Percentiles rank a stretch among this genome's conserved stretches.
Evolutionary conservation across 1,140 invertebrate genomes (phyloP).

Genomic region (Drosophila ohnishii): DNA sequence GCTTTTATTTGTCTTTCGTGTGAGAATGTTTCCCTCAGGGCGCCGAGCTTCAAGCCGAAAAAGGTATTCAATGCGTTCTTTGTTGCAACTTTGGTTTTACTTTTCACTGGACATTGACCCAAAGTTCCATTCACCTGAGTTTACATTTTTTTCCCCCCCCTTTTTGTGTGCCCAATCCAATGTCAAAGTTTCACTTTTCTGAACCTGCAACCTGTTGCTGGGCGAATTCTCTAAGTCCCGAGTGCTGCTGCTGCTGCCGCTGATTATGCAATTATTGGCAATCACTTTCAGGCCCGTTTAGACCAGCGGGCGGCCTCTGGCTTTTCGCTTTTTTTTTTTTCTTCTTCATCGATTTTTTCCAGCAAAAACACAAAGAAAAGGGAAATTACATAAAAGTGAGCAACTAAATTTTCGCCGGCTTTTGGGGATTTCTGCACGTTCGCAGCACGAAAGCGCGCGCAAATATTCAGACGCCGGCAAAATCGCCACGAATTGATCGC

Average conservation of each 20-base stretch:
- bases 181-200: slow-evolving; percentile 78
- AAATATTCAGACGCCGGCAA: slow-evolving; percentile 71
- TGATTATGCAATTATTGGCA: slow-evolving; percentile 81
- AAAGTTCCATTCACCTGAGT: slow-evolving; percentile 31
- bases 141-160: not conserved
- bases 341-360: slow-evolving; percentile 20
- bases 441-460: slow-evolving; percentile 63
- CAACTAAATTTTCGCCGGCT: slow-evolving; percentile 75
- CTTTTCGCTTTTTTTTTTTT: slow-evolving; percentile 18
- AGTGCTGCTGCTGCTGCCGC: slow-evolving; percentile 21
- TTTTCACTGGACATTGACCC: slow-evolving; percentile 67
- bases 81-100: slow-evolving; percentile 52
- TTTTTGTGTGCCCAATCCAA: slow-evolving; percentile 40
- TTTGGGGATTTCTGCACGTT: slow-evolving; percentile 69
- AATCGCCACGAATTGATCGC: slow-evolving; percentile 81
- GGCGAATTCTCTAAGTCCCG: slow-evolving; percentile 53
- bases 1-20: slow-evolving; percentile 78
- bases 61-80: slow-evolving; percentile 66
- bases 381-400: slow-evolving; percentile 82
- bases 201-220: slow-evolving; percentile 63
- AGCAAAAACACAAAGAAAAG: slow-evolving; percentile 65
- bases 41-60: not conserved
- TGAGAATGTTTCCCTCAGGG: slow-evolving; percentile 60
- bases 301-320: slow-evolving; percentile 67
- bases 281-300: slow-evolving; percentile 79